Base-by-base conservation (phyloP, 2,888 invertebrate genomes). In the Sphaerophoria rueppellii region DNA sequence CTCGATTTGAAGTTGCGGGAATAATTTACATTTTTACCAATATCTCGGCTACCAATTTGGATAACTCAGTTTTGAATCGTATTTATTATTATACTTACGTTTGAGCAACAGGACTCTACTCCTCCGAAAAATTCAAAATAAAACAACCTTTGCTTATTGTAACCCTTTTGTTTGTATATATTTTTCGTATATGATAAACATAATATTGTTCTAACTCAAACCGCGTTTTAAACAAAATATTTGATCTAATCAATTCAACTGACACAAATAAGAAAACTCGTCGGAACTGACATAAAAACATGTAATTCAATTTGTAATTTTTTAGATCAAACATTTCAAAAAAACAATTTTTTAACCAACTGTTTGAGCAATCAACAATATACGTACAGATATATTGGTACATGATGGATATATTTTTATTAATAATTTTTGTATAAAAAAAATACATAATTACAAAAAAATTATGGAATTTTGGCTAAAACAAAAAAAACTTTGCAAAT, bases 401-500 rank as follows among this genome's bases (percentile, higher is more conserved):
- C 52, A 58, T 46, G 67, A 76, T 65, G 69, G 34, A 63, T 73
- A 72, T 35, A 72, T 43, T 7, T 43, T 43, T 43, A 50, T 63
- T 70, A 54, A 43, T 43, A 43, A 43, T 43, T 37, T 43, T 71
- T 72, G 75, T 82, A 71, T 83, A 80, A 75, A 79, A 82, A 75
- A 81, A 82, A 69, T 11, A 40, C 9, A 40, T 40, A 82, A 67
- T 67, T 14, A 37, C 61, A 74, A 50, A 40, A 60, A 46, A 81
- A 14, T 65, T 60, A 74, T 83, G 75, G 79, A 79, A 79, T 46
- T 76, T 79, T 76, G 83, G 80, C 83, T 83, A 83, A 72, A 75
- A 75, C 75, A 71, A 76, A 75, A 72, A 52, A 11, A 57, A 80
- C 83, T 80, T 83, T 75, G 78, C 82, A 82, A 82, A 52, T 72